Evolutionary conservation across 2,888 invertebrate genomes (phyloP), one percentile per base, ranked within the genome.

Genomic region (Scotopteryx bipunctaria): DNA sequence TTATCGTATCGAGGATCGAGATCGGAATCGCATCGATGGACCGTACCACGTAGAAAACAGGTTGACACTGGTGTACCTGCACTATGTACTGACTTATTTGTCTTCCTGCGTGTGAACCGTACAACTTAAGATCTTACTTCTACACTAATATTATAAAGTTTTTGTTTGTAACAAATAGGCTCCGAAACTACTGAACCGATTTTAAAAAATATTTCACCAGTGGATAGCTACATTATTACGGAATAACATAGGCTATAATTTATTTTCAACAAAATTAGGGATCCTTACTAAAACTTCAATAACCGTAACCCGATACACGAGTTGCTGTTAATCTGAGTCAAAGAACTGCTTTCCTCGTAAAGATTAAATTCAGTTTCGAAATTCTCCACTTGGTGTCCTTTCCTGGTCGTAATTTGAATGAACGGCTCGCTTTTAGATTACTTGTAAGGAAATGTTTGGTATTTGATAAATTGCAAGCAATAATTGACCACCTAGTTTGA

Each of bases 331-430:
- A 38, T 13, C 19, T 19, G 48, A 21, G 27, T 64, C 63, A 63
- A 64, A 62, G 64, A 46, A 6, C 46, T 16, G 46, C 13, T 46
- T 46, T 38, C 32, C 25, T 15, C 11, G 23, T 17, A 25, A 37
- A 32, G 23, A 3, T 25, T 14, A 11, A 5, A 13, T 6, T 15
- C 5, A 64, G 60, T 76, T 74, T 64, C 64, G 73, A 77, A 77
- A 78, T 66, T 44, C 51, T 68, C 66, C 71, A 61, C 62, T 61
- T 66, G 69, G 55, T 14, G 41, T 56, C 55, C 49, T 66, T 81
- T 80, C 78, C 81, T 73, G 70, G 44, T 51, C 36, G 21, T 45
- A 32, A 33, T 47, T 54, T 14, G 21, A 45, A 48, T 46, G 45
- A 49, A 43, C 55, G 55, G 54, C 61, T 61, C 57, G 57, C 55